Percentiles rank a stretch among this genome's conserved stretches.
Conservation (phyloP, 2,797 vertebrate genomes). For the Glossophaga mutica region DNA sequence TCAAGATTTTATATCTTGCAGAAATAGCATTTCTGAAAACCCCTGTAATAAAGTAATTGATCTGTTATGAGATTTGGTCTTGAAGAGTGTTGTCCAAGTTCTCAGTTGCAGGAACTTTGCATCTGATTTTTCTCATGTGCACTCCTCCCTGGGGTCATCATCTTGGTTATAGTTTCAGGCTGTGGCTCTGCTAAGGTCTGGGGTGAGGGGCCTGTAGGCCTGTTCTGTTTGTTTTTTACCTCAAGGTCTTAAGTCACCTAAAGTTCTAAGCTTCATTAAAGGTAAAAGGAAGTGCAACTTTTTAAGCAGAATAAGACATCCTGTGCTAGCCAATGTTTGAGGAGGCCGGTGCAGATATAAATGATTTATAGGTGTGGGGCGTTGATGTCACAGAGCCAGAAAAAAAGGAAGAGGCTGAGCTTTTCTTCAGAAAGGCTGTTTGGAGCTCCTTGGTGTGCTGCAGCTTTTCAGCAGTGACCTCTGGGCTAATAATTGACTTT, state of each 20-base stretch:
- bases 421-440: not conserved
- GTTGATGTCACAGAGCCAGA: not conserved
- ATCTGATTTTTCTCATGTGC: not conserved
- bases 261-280: constrained; percentile 43
- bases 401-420: not conserved
- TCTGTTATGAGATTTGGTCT: not conserved
- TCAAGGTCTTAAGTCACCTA: constrained; percentile 58
- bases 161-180: not conserved
- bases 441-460: not conserved
- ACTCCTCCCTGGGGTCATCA: not conserved
- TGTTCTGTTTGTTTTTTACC: not conserved
- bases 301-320: not conserved
- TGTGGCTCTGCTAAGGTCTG: constrained; percentile 20
- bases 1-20: not conserved
- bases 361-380: not conserved
- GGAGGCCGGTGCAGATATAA: not conserved
- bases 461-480: constrained; percentile 33
- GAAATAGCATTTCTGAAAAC: not conserved
- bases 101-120: not conserved
- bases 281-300: not conserved
- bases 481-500: not conserved
- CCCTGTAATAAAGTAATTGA: constrained; percentile 2
- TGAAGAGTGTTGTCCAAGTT: not conserved
- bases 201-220: not conserved
- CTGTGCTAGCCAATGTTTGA: not conserved